Evolutionary conservation across 2,113 vertebrate genomes (phyloP), one percentile per base, ranked within the genome.

Genomic region (Tenrec ecaudatus): DNA sequence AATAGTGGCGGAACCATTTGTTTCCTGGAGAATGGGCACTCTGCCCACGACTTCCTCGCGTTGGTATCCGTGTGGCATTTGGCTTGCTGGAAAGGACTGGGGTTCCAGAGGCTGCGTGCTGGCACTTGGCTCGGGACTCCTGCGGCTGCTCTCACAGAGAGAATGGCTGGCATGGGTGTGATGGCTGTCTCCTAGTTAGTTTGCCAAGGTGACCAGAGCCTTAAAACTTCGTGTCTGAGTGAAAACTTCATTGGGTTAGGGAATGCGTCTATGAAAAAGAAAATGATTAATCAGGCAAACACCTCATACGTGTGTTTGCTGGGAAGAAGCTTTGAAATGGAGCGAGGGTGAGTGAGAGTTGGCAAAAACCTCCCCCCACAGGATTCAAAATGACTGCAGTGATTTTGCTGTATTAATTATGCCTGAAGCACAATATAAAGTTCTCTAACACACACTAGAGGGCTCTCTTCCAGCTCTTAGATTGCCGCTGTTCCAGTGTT

Each of bases 361-460:
- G 80, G 84, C n/a, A 81, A 96, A 53, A 96, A 95, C 92, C 97
- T 97, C 91, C 93, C 94, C 78, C 89, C 81, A 82, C 77, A 78
- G 80, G 84, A 0, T 93, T 97, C 94, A 97, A 95, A 98, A 98
- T 87, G 96, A 97, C 97, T 98, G 97, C 97, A 93, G 97, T 96
- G 97, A 89, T 96, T 97, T 92, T 96, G 96, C 93, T 97, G 96
- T 97, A 87, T 97, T 97, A 98, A 97, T 97, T 93, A 85, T 92
- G 97, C 98, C 97, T 4, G 62, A n/a, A 97, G 98, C 97, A 25
- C 89, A 22, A 53, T 90, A 96, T 86, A 66, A 78, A 95, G 96
- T 95, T 97, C 96, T 94, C 36, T 75, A 95, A 94, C 97, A 96
- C 97, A 97, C 98, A 60, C 98, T 98, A 98, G 98, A 98, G 98